Evolutionary conservation across 2,888 invertebrate genomes (phyloP), one percentile per base, ranked within the genome.

Genomic region (Agrenia bidenticulata): DNA sequence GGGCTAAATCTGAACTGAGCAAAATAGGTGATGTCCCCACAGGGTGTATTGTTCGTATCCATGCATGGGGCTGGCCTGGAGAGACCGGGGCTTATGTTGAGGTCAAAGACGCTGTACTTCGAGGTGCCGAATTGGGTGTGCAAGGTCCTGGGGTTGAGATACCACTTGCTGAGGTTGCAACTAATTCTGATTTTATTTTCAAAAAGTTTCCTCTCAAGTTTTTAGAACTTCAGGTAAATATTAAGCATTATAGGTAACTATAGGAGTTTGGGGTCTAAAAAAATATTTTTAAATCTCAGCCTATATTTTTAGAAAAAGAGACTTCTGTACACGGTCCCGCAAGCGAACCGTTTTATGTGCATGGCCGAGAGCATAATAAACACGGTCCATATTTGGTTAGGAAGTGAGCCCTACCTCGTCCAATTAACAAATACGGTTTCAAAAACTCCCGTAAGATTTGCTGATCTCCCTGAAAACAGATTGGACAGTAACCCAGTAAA

Each of bases 61-160:
- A 71, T 54, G 72, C 69, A 17, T 76, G 69, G 67, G 76, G 76
- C 0, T 76, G 76, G 76, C 76, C 76, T 1, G 75, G 74, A 9
- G 17, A 63, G 53, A 62, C 59, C 1, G 69, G 69, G 9, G 65
- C 69, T 42, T 71, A 67, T 58, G 69, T 74, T 1, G 73, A 73
- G 62, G 67, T 70, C 2, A 60, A 45, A 19, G 68, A 74, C 61
- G 76, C 68, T 17, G 66, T 73, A 4, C 62, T 68, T 13, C 55
- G 60, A 51, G 70, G 71, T 42, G 62, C 63, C 1, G 54, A 61
- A 21, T 41, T 57, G n/a, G 60, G 68, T 0, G 64, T 74, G 53
- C 63, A 64, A 39, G 74, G 74, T 4, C 74, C 74, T 7, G 66
- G 70, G 2, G 57, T 72, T 19, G 72, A 69, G 60, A 63, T 72